Conservation (phyloP, 92 coral and sea anemone species). For the Umimayanthus chanpuru region DNA sequence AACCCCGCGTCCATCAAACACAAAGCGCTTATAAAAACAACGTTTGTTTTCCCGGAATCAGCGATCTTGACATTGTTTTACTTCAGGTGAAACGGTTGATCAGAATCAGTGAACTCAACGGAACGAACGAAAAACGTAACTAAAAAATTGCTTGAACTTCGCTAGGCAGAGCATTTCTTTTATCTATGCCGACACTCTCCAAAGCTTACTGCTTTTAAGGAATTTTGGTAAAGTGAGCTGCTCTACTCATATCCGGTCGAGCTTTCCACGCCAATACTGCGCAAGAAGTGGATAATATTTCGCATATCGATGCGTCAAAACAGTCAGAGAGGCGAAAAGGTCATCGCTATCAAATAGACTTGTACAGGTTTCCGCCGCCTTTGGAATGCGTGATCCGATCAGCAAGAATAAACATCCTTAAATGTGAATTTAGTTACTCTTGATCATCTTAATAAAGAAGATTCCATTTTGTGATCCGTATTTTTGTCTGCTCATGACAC, state of each 20-base stretch:
- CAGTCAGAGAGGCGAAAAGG: conserved; percentile 5
- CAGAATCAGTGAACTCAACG: background rate
- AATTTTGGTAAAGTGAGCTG: conserved; percentile 43
- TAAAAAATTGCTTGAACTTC: background rate
- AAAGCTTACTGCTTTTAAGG: conserved; percentile 6
- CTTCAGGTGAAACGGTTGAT: background rate
- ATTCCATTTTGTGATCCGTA: background rate
- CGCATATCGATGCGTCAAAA: conserved; percentile 19
- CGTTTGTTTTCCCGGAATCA: conserved; percentile 7
- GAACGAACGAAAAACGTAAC: background rate
- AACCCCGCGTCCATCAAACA: background rate
- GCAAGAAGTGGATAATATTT: conserved; percentile 12
- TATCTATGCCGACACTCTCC: conserved; percentile 25
- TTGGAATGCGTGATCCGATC: conserved; percentile 39
- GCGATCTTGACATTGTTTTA: background rate
- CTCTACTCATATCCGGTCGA: conserved; percentile 27
- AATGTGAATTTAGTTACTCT: background rate
- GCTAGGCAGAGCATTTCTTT: background rate
- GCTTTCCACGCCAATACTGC: conserved; percentile 27
- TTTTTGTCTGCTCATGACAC: background rate
- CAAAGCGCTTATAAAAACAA: background rate
- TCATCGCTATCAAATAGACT: conserved; percentile 1
- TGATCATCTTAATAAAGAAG: background rate
- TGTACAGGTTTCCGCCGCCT: background rate
- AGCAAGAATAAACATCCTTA: background rate